Base-by-base conservation (phyloP, 2,888 invertebrate species). In the Melieria crassipennis region DNA sequence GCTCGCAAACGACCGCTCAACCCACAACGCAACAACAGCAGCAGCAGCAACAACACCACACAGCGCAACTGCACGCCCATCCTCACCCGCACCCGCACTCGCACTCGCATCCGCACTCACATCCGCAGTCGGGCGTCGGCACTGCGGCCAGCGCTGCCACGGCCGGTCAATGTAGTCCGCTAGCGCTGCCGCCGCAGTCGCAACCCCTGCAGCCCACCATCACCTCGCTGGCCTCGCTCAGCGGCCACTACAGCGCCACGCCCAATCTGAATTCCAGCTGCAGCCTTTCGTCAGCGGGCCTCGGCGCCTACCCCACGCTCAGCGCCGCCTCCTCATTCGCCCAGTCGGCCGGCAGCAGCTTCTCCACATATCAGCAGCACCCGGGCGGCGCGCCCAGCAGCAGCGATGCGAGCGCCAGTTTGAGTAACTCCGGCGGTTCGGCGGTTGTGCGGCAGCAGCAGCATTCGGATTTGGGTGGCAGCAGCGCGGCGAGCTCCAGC, bases 61-160 rank as follows among this genome's bases (percentile, higher is more conserved):
- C 42, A 48, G 45, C 62, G 43, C 69, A 73, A 55, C 75, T 73
- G 5, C 75, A 71, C 11, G 73, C 69, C 43, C 73, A 62, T 68
- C 73, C 71, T 71, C 79, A 80, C 0, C 79, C 78, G 2, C 78
- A 78, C n/a, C 4, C 73, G 7, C 76, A 78, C 50, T 76, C 73
- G 7, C 76, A 78, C 50, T 76, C 71, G 43, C 78, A 71, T 74
- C 75, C 73, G 46, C 79, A 73, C 64, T 73, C 75, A 71, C 75
- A 73, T 63, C 73, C 73, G 65, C 75, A 75, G 60, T 69, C 60
- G 63, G 58, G 69, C 42, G 65, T 74, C 71, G 72, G 71, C 65
- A 73, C 70, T 74, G 78, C 0, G 72, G 75, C 0, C 76, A 76
- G 16, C 76, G 79, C 72, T 93, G 92, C 42, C 88, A 76, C 69